Base-by-base conservation (phyloP, 2,113 vertebrate genomes). In the Chlorodrepanis virens region DNA sequence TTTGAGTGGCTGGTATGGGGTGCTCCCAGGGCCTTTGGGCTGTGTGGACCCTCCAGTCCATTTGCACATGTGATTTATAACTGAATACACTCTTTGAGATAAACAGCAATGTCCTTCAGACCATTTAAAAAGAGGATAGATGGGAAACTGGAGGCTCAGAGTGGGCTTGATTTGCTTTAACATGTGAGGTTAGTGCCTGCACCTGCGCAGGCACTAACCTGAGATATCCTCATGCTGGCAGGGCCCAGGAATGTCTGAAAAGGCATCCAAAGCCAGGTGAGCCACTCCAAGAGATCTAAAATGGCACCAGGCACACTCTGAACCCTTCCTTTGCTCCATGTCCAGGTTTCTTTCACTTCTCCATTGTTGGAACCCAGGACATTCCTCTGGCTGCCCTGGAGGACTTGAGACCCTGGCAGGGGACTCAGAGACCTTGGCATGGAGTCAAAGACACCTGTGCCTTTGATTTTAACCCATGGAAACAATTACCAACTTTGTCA, bases 181-280 rank as follows among this genome's bases (percentile, higher is more conserved):
- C 5, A 4, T 0, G 3, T 3, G 23, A 60, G 6, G 8, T 23
- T 24, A 3, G 12, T 47, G 60, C 12, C 24, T 35, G 35, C 35
- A 35, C 35, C 35, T 35, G 35, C 35, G 35, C 35, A 35, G 35
- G 35, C 35, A 35, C 35, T 35, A 35, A 35, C 33, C 49, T 65
- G 71, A 69, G 63, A 9, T 24, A 23, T 24, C 35, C 19, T 37
- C 17, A 3, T 4, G 14, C 28, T 64, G 28, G 18, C 18, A 59
- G 27, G 39, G 82, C 33, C 52, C 54, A 59, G 31, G 8, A 64
- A 61, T 33, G 11, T 21, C 33, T 90, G 71, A 54, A 72, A 45
- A 89, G 35, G n/a, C 17, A 60, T 13, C 42, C 3, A 5, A 25
- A 80, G 21, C 8, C 50, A 52, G 13, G 5, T 65, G 40, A 53